Evolutionary conservation across 1,140 invertebrate genomes (phyloP).

Genomic region (Akabosia matsudoensis): DNA sequence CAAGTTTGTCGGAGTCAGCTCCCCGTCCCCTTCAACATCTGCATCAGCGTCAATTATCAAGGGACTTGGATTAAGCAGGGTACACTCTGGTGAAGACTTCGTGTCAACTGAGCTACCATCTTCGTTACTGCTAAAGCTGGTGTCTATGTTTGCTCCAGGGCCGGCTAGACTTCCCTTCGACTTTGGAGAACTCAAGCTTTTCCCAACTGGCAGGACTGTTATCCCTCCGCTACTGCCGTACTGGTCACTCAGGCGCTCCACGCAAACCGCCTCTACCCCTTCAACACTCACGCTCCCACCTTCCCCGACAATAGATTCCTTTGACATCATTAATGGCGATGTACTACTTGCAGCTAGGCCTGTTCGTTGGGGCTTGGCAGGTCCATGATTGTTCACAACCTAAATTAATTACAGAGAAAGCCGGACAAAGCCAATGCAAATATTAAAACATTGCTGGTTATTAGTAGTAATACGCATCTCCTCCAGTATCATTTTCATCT

Average conservation of each 20-base stretch:
- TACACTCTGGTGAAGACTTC: slow-evolving; percentile 49
- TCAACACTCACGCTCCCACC: background rate
- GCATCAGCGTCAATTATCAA: slow-evolving; percentile 42
- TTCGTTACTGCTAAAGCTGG: slow-evolving; percentile 63
- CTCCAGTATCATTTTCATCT: background rate
- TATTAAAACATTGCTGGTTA: no score
- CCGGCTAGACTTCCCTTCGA: slow-evolving; percentile 45
- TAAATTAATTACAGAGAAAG: no score
- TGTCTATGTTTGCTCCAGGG: slow-evolving; percentile 62
- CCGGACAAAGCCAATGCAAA: no score
- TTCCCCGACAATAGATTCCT: slow-evolving; percentile 31
- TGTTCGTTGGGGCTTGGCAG: slow-evolving; percentile 65
- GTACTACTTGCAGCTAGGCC: slow-evolving; percentile 47
- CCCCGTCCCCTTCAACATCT: slow-evolving; percentile 40
- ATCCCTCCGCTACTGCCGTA: slow-evolving; percentile 49
- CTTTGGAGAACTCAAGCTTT: slow-evolving; percentile 53
- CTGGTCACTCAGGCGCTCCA: slow-evolving; percentile 46
- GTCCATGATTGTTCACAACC: slow-evolving; percentile 72
- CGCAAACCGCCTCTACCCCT: background rate
- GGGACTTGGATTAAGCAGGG: slow-evolving; percentile 40
- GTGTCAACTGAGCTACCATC: slow-evolving; percentile 57
- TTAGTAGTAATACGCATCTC: no score
- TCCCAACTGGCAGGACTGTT: background rate
- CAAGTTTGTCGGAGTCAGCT: slow-evolving; percentile 47
- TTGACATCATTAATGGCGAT: slow-evolving; percentile 49